Base-by-base conservation (phyloP, 2,113 vertebrate genomes). In the Eolophus roseicapilla region DNA sequence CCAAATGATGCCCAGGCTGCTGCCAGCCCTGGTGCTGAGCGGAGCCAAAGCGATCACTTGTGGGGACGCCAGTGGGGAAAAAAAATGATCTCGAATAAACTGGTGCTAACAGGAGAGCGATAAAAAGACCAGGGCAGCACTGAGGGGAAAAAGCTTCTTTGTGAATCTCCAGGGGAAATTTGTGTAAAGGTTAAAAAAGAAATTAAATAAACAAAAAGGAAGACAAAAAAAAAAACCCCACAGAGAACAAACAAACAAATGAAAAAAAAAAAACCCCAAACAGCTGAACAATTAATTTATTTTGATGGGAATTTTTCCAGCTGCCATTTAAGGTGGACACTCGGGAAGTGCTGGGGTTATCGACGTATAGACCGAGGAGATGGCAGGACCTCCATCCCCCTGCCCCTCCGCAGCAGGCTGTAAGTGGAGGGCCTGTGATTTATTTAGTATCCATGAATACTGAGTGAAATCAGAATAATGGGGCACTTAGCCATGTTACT, bases 401-500 rank as follows among this genome's bases (percentile, higher is more conserved):
- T 86, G 88, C 65, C 93, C 88, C 86, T 92, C 93, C 50, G 79
- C 93, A 83, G 86, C 77, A 16, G 81, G 49, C 92, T 74, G 47
- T 63, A 50, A 94, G 85, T 44, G 90, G 82, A 89, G 89, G 86
- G 73, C 60, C 86, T 0, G 86, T 96, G 96, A 96, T 97, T 97
- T 97, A 96, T 96, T 96, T 76, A 53, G 88, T 93, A 89, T 92
- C 96, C 96, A 94, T 92, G 95, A 96, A 96, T 95, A 71, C 95
- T 73, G 93, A 97, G 92, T 73, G 93, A 96, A 95, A 96, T 94
- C 96, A 92, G 96, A 97, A 95, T 96, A 96, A 97, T 96, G 96
- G 96, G 96, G 96, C 96, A 97, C 96, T 97, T 96, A 97, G 95
- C 93, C 37, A 43, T 60, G 93, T 96, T 96, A 95, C 95, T 97